phyloP scores from a whole-genome alignment of 2,113 vertebrate genomes.

The Callospermophilus lateralis region DNA sequence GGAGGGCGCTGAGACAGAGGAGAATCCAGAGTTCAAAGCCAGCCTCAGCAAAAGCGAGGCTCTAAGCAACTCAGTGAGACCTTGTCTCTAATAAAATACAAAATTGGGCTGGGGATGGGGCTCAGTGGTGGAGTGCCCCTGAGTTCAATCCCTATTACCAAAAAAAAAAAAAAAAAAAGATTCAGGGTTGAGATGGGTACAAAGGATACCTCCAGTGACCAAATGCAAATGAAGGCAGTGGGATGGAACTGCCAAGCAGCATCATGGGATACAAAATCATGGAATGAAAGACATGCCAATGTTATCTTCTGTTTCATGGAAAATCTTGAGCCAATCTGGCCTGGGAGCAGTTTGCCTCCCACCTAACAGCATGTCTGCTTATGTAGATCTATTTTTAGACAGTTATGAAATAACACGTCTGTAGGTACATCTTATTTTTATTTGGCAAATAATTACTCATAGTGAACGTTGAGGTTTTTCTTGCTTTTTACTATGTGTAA shows the following conservation, averaged over 20 bases:
- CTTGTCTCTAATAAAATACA: no score
- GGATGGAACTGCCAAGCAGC: neutral
- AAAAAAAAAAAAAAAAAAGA: no score
- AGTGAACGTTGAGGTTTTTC: neutral
- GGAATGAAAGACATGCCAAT: neutral
- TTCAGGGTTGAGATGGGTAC: neutral
- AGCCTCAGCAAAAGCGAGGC: no score
- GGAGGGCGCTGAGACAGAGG: no score
- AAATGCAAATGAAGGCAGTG: neutral
- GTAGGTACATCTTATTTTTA: neutral
- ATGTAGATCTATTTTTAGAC: neutral
- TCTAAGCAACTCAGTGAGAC: no score
- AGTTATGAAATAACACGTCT: neutral
- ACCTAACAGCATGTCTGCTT: neutral
- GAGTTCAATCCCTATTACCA: no score
- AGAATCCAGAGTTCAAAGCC: no score
- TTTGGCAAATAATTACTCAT: conserved; percentile 37
- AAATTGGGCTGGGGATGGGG: no score
- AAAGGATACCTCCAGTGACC: neutral
- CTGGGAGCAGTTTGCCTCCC: neutral
- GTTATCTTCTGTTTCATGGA: neutral
- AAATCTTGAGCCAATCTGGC: neutral
- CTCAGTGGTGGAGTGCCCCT: no score
- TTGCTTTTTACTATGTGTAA: neutral
- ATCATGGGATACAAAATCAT: neutral